Base-by-base conservation (phyloP, 1,140 invertebrate genomes). In the Pollicipes pollicipes region DNA sequence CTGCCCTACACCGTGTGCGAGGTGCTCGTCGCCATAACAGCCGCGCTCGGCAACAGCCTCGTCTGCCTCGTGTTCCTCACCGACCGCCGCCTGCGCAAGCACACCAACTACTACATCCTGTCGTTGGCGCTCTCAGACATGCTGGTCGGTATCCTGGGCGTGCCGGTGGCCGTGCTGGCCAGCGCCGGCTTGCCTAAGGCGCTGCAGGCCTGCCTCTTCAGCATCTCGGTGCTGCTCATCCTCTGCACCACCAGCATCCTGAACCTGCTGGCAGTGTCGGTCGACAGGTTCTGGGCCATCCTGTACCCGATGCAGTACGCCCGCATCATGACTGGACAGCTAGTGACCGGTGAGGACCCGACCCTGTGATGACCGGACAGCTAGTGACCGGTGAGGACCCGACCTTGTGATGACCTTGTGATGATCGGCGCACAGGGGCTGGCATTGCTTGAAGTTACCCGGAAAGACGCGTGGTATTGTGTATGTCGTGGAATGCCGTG, bases 211-310 rank as follows among this genome's bases (percentile, higher is more conserved):
- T 94, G 91, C 78, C 81, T 94, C 32, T 90, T 93, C 78, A 92
- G 90, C n/a, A 85, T 91, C 8, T 93, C 90, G 0, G 79, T 93
- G 37, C 82, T 95, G 72, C 85, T 95, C 70, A 88, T 94, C 64
- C 81, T 95, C 30, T 95, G 92, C 76, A 95, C 92, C 37, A 90
- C 92, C 75, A 93, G 90, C 74, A 95, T 95, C 73, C 90, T 95
- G 77, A 91, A 90, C 77, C 80, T 95, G 75, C 89, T 95, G 0
- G 92, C 90, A 3, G 91, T 95, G 4, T 91, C 90, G 28, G 85
- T 94, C 70, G 92, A 95, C 82, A 84, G 92, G 64, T 95, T 93
- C 78, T 93, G 91, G 91, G 91, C 92, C 24, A 94, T 95, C 72
- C 83, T 94, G 0, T 85, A 91, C 79, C 91, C 92, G 0, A 89